Conservation (phyloP, 2,888 invertebrate genomes). For the Ecdyonurus torrentis region DNA sequence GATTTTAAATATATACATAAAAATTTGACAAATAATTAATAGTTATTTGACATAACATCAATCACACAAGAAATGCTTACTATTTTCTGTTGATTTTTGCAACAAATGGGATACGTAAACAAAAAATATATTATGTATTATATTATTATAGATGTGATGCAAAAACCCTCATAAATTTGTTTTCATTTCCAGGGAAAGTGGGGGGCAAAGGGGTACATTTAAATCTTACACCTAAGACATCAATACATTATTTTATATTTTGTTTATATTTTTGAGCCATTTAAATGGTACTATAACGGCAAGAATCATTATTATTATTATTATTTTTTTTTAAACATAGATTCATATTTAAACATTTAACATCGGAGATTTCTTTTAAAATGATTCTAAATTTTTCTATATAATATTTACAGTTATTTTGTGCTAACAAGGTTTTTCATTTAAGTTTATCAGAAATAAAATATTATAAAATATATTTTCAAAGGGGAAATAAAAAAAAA, state of each 20-base stretch:
- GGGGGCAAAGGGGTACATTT: background rate
- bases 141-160: background rate
- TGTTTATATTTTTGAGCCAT: background rate
- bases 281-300: background rate
- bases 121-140: too few relatives aligned
- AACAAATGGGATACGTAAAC: background rate
- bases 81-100: background rate
- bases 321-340: background rate
- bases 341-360: too few relatives aligned
- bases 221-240: background rate
- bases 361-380: background rate
- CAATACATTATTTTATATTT: too few relatives aligned
- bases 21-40: background rate
- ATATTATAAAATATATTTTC: background rate
- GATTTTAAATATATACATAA: background rate
- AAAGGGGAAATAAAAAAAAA: background rate
- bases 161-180: background rate
- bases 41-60: too few relatives aligned
- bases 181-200: background rate
- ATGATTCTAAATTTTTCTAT: background rate
- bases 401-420: background rate
- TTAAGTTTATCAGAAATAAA: background rate
- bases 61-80: too few relatives aligned
- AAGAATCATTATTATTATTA: too few relatives aligned
- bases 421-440: background rate